Evolutionary conservation across 2,888 invertebrate species (phyloP), one percentile per base, ranked within the genome.

Genomic region (Cryptocephalus primarius): DNA sequence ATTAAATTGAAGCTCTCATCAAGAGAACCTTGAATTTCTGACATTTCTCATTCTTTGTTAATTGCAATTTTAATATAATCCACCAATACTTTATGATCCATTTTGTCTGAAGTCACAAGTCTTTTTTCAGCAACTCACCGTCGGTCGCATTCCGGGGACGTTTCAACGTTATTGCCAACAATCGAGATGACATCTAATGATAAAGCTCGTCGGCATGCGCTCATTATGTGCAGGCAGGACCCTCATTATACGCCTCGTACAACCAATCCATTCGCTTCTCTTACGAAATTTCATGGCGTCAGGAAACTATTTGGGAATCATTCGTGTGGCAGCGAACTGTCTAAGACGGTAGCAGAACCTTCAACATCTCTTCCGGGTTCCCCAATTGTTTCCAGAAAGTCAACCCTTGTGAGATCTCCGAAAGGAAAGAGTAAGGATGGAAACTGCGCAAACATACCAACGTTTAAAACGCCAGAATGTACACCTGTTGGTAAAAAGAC

Each of bases 221-320:
- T 82, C 53, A 83, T 86, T 50, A 92, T 92, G 83, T 84, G 89
- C 66, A 77, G 85, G 55, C 81, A 86, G 57, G 89, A 90, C 73
- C 79, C 85, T 45, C 85, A 87, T 69, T 88, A 89, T 66, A 83
- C 82, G 61, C 86, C 82, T 2, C 75, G 77, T 57, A 75, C 76
- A 39, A 75, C 78, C 41, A 86, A 86, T 69, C 85, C 86, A 1
- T 86, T 86, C 63, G 78, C 83, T 48, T 76, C 85, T 8, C 75
- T 89, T 42, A 81, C 82, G 58, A 80, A 85, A 58, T 81, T 85
- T 68, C 79, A 85, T 52, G 88, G 88, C 54, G 88, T 88, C 45
- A 85, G 84, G 70, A 88, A 86, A 72, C 84, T 89, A 52, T 75
- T 89, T 4, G 88, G 87, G 50, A 80, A 80, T 36, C 86, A 87